phyloP scores from a whole-genome alignment of 2,888 invertebrate genomes.

The Drosophila atripex region DNA sequence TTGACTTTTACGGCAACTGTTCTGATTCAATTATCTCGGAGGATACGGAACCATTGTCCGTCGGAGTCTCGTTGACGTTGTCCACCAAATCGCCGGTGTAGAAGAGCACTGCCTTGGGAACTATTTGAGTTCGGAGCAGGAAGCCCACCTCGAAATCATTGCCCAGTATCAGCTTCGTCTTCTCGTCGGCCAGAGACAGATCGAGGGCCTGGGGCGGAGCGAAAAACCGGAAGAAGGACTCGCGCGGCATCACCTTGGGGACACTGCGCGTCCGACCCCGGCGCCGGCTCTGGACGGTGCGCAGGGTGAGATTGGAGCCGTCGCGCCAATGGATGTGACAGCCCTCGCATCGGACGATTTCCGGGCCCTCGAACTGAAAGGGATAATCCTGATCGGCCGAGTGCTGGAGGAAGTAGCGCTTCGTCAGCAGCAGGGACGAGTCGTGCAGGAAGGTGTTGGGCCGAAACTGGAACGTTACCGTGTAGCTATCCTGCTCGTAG shows the following conservation, averaged over 20 bases:
- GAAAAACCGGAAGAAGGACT: slow-evolving; percentile 69
- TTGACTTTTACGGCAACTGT: background rate
- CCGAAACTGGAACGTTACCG: slow-evolving; percentile 53
- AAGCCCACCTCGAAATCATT: slow-evolving; percentile 67
- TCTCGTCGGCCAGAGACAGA: slow-evolving; percentile 62
- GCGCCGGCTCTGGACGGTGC: slow-evolving; percentile 53
- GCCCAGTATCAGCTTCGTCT: slow-evolving; percentile 60
- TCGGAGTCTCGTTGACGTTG: slow-evolving; percentile 43
- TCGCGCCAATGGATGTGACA: slow-evolving; percentile 67
- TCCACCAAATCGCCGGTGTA: slow-evolving; percentile 69
- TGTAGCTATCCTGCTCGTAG: slow-evolving; percentile 61
- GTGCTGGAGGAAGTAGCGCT: slow-evolving; percentile 62
- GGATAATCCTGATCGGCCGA: slow-evolving; percentile 64
- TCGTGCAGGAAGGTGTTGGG: slow-evolving; percentile 60
- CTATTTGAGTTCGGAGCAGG: slow-evolving; percentile 64
- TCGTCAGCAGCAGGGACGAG: slow-evolving; percentile 56
- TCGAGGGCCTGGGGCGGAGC: slow-evolving; percentile 62
- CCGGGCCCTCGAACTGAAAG: slow-evolving; percentile 66
- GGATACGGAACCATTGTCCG: slow-evolving; percentile 51
- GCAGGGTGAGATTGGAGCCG: slow-evolving; percentile 58
- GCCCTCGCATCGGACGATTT: slow-evolving; percentile 67
- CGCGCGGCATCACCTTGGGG: slow-evolving; percentile 61
- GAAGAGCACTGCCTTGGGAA: slow-evolving; percentile 67
- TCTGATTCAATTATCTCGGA: slow-evolving; percentile 40
- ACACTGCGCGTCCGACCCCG: slow-evolving; percentile 46